Evolutionary conservation across 2,888 invertebrate genomes (phyloP), one percentile per base, ranked within the genome.

Genomic region (Sepiola atlantica): DNA sequence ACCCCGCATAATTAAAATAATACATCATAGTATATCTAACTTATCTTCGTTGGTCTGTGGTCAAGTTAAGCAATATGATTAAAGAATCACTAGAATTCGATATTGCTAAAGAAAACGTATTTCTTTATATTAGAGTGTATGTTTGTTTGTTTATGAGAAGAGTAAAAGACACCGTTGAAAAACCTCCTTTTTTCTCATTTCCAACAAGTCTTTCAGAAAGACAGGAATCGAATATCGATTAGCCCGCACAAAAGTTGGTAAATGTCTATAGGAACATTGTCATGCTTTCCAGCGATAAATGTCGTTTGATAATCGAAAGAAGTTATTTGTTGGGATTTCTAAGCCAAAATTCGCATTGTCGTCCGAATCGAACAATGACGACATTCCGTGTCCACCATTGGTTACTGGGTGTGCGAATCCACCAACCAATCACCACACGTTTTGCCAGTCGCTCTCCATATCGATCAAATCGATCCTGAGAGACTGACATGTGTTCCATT

Each of bases 401-500:
- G n/a, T 28, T n/a, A n/a, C 77, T 16, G n/a, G 28, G 28, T 77
- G 28, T 77, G 77, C 77, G 77, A 77, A 77, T 77, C 45, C 45
- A 8, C 45, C 45, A 28, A n/a, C 77, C 77, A 77, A 77, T 77
- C 28, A 28, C 28, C 77, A 77, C 77, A 77, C 77, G n/a, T 77
- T 77, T 77, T 14, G n/a, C 16, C 77, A 28, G 28, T 45, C 8
- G 45, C n/a, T n/a, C 6, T 77, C 28, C 16, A 77, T 77, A 77
- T n/a, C n/a, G 77, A 77, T 77, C 77, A 77, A 45, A 77, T 77
- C 77, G 77, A 77, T 77, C 77, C 77, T 77, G 77, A 77, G 77
- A 77, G 77, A 77, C 77, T 77, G 77, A 77, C 77, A 77, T 77
- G 77, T 77, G 77, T 77, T 77, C 77, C 77, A 77, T 77, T 77